Evolutionary conservation across 2,888 invertebrate species (phyloP), one percentile per base, ranked within the genome.

Genomic region (Phragmatobia fuliginosa): DNA sequence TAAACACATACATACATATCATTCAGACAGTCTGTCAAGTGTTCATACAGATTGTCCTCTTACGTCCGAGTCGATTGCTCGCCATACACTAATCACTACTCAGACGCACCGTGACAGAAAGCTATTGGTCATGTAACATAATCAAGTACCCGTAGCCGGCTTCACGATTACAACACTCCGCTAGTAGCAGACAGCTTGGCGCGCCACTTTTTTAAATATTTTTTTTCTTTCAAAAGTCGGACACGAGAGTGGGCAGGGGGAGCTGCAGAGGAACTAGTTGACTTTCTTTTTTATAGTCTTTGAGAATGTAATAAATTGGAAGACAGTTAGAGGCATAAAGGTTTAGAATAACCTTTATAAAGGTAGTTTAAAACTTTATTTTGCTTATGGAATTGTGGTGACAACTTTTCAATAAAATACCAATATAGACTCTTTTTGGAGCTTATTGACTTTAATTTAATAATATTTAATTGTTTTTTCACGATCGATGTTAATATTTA

Each of bases 251-350:
- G 84, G 88, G 88, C 82, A 76, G 71, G 88, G 87, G 81, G 80
- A 83, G 83, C 84, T 83, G 82, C 82, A 83, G 88, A 88, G 89
- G 89, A 90, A 89, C 89, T 86, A 86, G 88, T 83, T 84, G 85
- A 87, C 94, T 94, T 94, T 94, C 94, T 93, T 94, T 93, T 94
- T 93, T 93, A 93, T 92, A 82, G 88, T 86, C 86, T 87, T 80
- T 82, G 83, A 88, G 89, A 89, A 89, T 86, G 87, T 90, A 83
- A 90, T 90, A 88, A 87, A 90, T 87, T 85, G 80, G 82, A 86
- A 81, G 85, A 84, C 76, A 83, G 86, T 86, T 83, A 82, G 78
- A 83, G 71, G 74, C 81, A 77, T 83, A 78, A 82, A 84, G 76
- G 77, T 81, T 82, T 85, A 84, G 78, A 81, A 79, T 84, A 81